Base-by-base conservation (phyloP, 2,797 vertebrate species). In the Danio aesculapii region DNA sequence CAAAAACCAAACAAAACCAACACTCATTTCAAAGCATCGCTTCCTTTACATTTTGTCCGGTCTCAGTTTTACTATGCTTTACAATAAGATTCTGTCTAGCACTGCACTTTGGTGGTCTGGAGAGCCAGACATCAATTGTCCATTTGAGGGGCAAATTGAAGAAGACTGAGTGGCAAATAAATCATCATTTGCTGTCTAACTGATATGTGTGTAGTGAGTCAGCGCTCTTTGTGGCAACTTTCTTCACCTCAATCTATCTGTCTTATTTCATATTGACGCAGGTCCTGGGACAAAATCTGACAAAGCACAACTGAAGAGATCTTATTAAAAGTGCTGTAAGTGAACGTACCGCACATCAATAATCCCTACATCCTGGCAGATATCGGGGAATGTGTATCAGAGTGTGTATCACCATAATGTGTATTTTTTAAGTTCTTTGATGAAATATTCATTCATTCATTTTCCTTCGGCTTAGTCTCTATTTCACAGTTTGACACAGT, bases 131-230 rank as follows among this genome's bases (percentile, higher is more conserved):
- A 55, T 61, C 57, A 77, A 55, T 49, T 79, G 63, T 80, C 71
- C 39, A 76, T 61, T 17, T 76, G 66, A 59, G 70, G 50, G 71
- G 61, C 58, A 70, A 57, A 64, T 70, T 75, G 67, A 83, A 75
- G 59, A 58, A 76, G 75, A 77, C 13, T 58, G 57, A 41, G 57
- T 58, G 13, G 59, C 61, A 68, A 74, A 80, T 75, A 70, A 83
- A 80, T 83, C 82, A 84, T 75, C 6, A 21, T 72, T 72, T 69
- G 58, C 68, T 62, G 30, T 69, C 67, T 66, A 67, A 76, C 77
- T n/a, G n/a, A 72, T 75, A 52, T 50, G 59, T 61, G 39, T 58
- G 8, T 66, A 59, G 16, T 72, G 63, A 53, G 47, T 79, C 64
- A 75, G 71, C 71, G 21, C 75, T 21, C 63, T 47, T 39, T 66